phyloP scores from a whole-genome alignment of 1,140 invertebrate genomes.

The Nymphalis io region DNA sequence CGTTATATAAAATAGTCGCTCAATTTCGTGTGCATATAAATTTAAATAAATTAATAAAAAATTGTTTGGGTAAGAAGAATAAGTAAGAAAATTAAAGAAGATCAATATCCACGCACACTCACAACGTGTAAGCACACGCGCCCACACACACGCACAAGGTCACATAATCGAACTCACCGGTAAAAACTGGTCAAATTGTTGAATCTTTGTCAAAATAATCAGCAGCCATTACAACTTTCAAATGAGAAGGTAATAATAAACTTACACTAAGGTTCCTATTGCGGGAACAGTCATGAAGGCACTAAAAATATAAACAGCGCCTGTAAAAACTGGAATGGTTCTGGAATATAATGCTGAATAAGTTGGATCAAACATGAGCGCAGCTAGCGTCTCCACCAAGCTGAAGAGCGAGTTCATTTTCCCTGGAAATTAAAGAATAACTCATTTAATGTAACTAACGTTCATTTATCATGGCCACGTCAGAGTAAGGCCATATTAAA shows the following conservation, averaged over 20 bases:
- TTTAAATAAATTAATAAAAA: too few species aligned
- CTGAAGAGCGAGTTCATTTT: slow-evolving; percentile 76
- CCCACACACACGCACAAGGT: not conserved
- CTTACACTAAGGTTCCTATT: slow-evolving; percentile 63
- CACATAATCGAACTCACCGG: not conserved
- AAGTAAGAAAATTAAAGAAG: too few species aligned
- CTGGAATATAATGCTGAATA: slow-evolving; percentile 61
- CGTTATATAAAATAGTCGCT: too few species aligned
- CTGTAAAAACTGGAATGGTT: slow-evolving; percentile 56
- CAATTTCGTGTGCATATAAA: too few species aligned
- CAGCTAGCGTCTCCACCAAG: slow-evolving; percentile 68
- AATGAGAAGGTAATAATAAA: slow-evolving; percentile 13
- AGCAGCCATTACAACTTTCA: not conserved
- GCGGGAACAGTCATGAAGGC: slow-evolving; percentile 60
- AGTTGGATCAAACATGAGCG: slow-evolving; percentile 65
- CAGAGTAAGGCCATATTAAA: slow-evolving; percentile 4
- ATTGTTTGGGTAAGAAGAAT: too few species aligned
- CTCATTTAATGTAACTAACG: slow-evolving; percentile 7
- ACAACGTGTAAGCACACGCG: not conserved
- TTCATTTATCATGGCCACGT: slow-evolving; percentile 6
- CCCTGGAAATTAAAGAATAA: slow-evolving; percentile 52
- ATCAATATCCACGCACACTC: too few species aligned
- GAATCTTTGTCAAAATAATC: too few species aligned
- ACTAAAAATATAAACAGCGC: slow-evolving; percentile 66
- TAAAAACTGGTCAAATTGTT: too few species aligned